A percentile compares a stretch with the other conserved stretches of the same genome.
phyloP scores from a whole-genome alignment of 92 coral and sea anemone genomes.

The Porites lobata region DNA sequence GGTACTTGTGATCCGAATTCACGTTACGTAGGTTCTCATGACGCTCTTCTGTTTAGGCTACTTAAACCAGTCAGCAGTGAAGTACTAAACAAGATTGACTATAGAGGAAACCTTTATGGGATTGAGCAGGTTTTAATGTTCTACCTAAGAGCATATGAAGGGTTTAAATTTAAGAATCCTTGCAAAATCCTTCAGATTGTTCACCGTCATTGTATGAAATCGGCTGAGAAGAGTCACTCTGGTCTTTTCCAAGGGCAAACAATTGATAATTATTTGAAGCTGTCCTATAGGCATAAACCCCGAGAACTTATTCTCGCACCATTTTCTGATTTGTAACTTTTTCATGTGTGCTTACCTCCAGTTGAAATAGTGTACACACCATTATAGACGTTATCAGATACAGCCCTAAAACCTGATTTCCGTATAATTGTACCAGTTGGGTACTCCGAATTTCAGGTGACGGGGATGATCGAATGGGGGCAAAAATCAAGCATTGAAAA shows the following conservation, averaged over 20 bases:
- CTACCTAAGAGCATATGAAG: conserved; percentile 60
- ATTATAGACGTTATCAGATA: too few relatives aligned
- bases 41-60: conserved; percentile 85
- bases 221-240: conserved; percentile 3
- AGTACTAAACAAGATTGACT: conserved; percentile 66
- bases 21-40: conserved; percentile 92
- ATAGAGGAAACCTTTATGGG: conserved; percentile 83
- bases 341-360: too few relatives aligned
- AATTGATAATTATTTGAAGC: conserved; percentile 17
- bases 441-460: too few relatives aligned
- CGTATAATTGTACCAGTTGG: too few relatives aligned
- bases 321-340: too few relatives aligned
- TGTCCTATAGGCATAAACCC: too few relatives aligned
- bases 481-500: too few relatives aligned
- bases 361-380: too few relatives aligned
- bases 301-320: too few relatives aligned
- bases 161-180: conserved; percentile 82
- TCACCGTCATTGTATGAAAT: conserved; percentile 84
- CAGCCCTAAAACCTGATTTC: too few relatives aligned
- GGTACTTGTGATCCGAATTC: conserved; percentile 74
- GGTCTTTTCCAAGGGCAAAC: conserved; percentile 12
- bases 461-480: too few relatives aligned
- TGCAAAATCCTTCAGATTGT: conserved; percentile 78
- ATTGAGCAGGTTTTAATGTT: conserved; percentile 81
- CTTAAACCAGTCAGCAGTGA: conserved; percentile 58